These are phyloP conservation scores for Callipepla squamata DNA, from an alignment of 2,113 vertebrate species.

Conservation along the genomic window DNA sequence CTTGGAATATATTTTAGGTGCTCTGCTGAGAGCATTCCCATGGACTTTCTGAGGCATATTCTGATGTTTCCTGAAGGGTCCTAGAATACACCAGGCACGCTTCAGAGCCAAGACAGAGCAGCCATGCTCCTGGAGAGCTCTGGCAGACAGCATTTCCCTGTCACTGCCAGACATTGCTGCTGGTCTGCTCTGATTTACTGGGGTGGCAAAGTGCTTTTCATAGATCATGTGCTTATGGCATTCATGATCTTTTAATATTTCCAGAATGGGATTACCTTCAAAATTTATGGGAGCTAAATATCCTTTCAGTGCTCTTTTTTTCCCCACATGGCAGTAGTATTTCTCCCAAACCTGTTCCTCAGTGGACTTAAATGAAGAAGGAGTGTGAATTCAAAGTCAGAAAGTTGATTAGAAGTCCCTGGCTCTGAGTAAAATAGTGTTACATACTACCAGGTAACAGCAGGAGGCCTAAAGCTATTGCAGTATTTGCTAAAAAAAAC, in stretches of 20 bases:
- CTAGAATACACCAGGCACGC: neutral
- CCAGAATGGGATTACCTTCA: neutral
- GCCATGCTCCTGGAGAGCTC: constrained; percentile 30
- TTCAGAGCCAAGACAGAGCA: neutral
- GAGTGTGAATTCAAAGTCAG: neutral
- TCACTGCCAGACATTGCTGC: constrained; percentile 20
- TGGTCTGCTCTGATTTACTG: constrained; percentile 38
- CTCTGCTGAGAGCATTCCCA: constrained; percentile 51
- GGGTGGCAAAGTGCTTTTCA: neutral
- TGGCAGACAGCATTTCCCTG: constrained; percentile 1
- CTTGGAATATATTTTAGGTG: constrained; percentile 62
- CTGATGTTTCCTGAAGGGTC: constrained; percentile 8
- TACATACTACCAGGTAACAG: neutral
- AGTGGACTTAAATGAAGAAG: neutral
- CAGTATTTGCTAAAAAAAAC: neutral
- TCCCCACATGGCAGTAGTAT: neutral
- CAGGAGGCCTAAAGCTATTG: neutral
- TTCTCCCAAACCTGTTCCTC: neutral
- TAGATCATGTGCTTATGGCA: neutral
- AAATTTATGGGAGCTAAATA: constrained; percentile 42
- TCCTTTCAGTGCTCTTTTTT: neutral
- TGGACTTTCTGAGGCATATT: constrained; percentile 42
- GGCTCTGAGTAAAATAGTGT: neutral
- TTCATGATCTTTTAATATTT: constrained; percentile 38
- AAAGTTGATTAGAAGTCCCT: neutral